These are phyloP conservation scores for Hololepta plana DNA, from an alignment of 2,888 invertebrate species.

Conservation along the genomic window DNA sequence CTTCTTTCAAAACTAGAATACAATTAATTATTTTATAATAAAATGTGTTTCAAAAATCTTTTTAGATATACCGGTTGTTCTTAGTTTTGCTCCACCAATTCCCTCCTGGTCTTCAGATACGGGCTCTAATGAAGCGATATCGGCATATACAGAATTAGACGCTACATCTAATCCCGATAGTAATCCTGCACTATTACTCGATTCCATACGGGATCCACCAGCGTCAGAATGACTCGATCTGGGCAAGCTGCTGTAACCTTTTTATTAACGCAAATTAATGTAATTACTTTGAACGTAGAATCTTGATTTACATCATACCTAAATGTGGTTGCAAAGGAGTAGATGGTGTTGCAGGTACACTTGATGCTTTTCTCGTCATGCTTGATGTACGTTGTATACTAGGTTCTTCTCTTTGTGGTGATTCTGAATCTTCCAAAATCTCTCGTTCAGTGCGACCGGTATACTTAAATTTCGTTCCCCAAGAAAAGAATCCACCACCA, in stretches of 20 bases:
- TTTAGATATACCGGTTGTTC: constrained; percentile 20
- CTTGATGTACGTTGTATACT: constrained; percentile 32
- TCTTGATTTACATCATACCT: constrained; percentile 22
- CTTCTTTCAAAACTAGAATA: constrained; percentile 22
- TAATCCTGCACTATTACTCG: constrained; percentile 23
- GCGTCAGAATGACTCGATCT: constrained; percentile 64
- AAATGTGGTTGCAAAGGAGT: constrained; percentile 60
- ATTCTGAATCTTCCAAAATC: constrained; percentile 67
- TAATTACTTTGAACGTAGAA: background rate
- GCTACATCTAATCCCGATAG: constrained; percentile 23
- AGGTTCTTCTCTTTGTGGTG: constrained; percentile 41
- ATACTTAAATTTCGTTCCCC: constrained; percentile 89
- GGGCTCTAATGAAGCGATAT: constrained; percentile 39
- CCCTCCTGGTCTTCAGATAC: constrained; percentile 50
- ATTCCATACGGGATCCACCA: constrained; percentile 25
- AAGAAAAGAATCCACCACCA: constrained; percentile 81
- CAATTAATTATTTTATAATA: constrained; percentile 2
- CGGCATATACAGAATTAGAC: constrained; percentile 20
- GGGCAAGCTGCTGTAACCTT: constrained; percentile 72
- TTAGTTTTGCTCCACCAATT: constrained; percentile 21
- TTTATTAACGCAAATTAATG: background rate
- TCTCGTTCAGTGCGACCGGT: constrained; percentile 83
- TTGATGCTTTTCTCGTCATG: constrained; percentile 58
- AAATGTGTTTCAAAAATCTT: constrained; percentile 8
- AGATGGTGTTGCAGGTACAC: constrained; percentile 75